Evolutionary conservation across 2,113 vertebrate species (phyloP), one percentile per base, ranked within the genome.

Genomic region (Semnornis frantzii): DNA sequence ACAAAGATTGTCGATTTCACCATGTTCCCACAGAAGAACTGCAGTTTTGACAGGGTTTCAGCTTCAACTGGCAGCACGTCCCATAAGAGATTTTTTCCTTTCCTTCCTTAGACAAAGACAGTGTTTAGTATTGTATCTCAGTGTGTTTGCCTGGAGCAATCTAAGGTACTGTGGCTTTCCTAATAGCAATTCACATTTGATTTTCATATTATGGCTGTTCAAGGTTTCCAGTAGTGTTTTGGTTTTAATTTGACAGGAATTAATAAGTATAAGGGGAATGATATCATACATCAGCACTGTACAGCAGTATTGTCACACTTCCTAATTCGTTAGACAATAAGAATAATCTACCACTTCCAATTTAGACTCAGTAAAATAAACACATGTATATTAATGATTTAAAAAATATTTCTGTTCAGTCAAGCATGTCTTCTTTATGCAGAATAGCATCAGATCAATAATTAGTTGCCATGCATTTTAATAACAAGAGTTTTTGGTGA

Each of bases 321-420:
- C 95, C 92, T 97, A 97, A 97, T 97, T 97, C 79, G 19, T 97
- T 97, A 98, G 97, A 98, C 97, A 98, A 96, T 97, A 97, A 93
- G 96, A 95, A 96, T 93, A 96, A 96, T 76, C 93, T 95, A 90
- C 89, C 95, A 94, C 94, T 97, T 97, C 94, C 94, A 97, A 97
- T 95, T 96, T 95, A 89, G 94, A 95, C 62, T 91, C 96, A 94
- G 96, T 97, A 98, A 97, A 98, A 97, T 92, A 97, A 98, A 98
- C 96, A 97, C 95, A 98, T 97, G 97, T 98, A 97, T 98, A 98
- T 98, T 98, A 97, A 98, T 98, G 97, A 97, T 96, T 97, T 96
- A 16, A 96, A 96, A 98, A 98, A 97, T 95, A 97, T 97, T 97
- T 97, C 96, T 89, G 46, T 97, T 97, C 97, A 98, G 80, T 85